phyloP scores from a whole-genome alignment of 2,797 vertebrate genomes.

The Myioborus melanocephalus region DNA sequence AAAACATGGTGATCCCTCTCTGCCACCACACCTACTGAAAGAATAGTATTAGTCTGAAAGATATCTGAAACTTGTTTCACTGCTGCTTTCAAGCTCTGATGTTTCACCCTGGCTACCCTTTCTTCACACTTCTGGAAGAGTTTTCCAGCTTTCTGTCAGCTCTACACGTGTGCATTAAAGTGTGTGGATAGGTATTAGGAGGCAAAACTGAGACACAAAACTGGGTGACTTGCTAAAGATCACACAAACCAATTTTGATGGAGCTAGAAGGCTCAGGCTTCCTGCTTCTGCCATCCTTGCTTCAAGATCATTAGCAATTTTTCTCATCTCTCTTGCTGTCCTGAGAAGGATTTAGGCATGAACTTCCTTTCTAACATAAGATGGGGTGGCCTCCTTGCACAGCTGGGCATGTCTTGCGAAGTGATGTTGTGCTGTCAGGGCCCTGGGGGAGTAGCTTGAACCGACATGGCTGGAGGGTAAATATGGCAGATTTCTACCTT shows the following conservation, averaged over 20 bases:
- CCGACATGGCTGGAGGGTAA: not conserved
- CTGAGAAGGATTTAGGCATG: not conserved
- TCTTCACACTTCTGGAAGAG: not conserved
- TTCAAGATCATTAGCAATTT: not conserved
- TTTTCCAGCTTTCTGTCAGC: not conserved
- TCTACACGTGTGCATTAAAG: accelerated
- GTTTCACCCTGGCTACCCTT: not conserved
- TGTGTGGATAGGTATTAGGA: not conserved
- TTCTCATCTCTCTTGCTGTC: not conserved
- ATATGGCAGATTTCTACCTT: not conserved
- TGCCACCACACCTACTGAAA: not conserved
- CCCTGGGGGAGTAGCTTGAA: not conserved
- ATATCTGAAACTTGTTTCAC: not conserved
- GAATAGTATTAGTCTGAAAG: not conserved
- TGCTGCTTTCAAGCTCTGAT: not conserved
- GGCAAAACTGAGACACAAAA: not conserved
- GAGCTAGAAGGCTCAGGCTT: not conserved
- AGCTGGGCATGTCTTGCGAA: not conserved
- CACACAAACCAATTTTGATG: not conserved
- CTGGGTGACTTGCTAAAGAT: not conserved
- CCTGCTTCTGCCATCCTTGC: not conserved
- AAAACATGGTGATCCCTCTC: not conserved
- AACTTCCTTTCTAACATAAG: not conserved
- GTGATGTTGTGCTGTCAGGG: not conserved
- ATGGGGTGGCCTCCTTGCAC: not conserved